Percentiles rank a stretch among this genome's conserved stretches.
Conservation (phyloP, 1,140 invertebrate species). For the Pemphigus obesinymphae region DNA sequence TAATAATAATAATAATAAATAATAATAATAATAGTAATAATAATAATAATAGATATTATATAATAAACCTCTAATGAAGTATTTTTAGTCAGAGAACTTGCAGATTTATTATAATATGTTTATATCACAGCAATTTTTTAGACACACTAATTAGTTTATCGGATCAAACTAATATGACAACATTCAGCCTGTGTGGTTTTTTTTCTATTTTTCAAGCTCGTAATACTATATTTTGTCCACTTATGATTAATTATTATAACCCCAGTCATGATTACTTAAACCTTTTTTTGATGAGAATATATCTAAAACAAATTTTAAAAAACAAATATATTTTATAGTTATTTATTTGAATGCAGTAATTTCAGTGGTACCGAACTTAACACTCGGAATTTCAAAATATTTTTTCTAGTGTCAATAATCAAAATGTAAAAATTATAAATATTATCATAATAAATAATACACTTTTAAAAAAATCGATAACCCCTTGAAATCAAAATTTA, state of each 20-base stretch:
- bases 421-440: too few relatives aligned
- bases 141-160: background rate
- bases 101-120: too few relatives aligned
- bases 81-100: conserved; percentile 21
- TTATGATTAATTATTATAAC: conserved; percentile 4
- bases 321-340: background rate
- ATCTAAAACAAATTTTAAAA: conserved; percentile 36
- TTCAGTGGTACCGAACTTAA: background rate
- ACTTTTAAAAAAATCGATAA: too few relatives aligned
- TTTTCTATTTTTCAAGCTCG: background rate
- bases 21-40: background rate
- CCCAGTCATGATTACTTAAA: background rate
- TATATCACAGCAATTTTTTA: background rate
- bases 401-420: too few relatives aligned
- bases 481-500: too few relatives aligned
- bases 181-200: background rate
- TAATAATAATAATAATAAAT: background rate
- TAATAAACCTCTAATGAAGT: conserved; percentile 2
- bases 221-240: background rate
- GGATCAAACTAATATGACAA: background rate
- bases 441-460: too few relatives aligned
- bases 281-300: conserved; percentile 11
- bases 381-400: background rate
- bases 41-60: background rate
- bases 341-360: background rate